Evolutionary conservation across 2,888 invertebrate species (phyloP).

Genomic region (Dynastes maya): DNA sequence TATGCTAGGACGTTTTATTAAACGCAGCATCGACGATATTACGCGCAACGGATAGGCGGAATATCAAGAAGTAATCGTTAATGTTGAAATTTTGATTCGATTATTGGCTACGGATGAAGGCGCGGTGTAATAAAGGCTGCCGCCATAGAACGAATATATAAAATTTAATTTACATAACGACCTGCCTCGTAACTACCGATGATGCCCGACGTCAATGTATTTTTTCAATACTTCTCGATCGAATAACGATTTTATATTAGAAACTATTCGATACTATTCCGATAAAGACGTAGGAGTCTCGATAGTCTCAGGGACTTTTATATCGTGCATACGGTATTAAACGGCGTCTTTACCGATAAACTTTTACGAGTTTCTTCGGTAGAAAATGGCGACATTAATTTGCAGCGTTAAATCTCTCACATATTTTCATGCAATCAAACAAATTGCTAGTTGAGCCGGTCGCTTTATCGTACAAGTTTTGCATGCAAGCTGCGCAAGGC

Average conservation of each 20-base stretch:
- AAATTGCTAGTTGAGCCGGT: conserved; percentile 19
- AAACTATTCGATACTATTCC: conserved; percentile 22
- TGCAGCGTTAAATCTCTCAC: conserved; percentile 18
- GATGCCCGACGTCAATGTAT: conserved; percentile 19
- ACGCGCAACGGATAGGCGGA: conserved; percentile 36
- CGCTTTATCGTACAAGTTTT: conserved; percentile 18
- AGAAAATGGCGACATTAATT: conserved; percentile 30
- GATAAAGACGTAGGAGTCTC: conserved; percentile 28
- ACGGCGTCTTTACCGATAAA: conserved; percentile 26
- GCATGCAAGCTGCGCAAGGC: conserved; percentile 5
- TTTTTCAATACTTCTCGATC: conserved; percentile 15
- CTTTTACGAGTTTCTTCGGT: conserved; percentile 32
- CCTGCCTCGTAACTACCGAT: conserved; percentile 28
- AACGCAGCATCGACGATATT: conserved; percentile 39
- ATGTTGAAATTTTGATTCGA: conserved; percentile 46
- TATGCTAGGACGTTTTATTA: conserved; percentile 34
- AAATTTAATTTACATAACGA: conserved; percentile 47
- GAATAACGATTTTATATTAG: conserved; percentile 22
- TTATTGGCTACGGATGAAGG: conserved; percentile 30
- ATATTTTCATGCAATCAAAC: conserved; percentile 36
- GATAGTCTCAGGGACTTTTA: conserved; percentile 4
- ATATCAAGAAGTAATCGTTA: conserved; percentile 42
- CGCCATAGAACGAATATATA: conserved; percentile 37
- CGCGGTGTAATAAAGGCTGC: conserved; percentile 27
- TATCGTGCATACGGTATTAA: conserved; percentile 23